Evolutionary conservation across 1,140 invertebrate genomes (phyloP), one percentile per base, ranked within the genome.

Genomic region (Pentalonia nigronervosa): DNA sequence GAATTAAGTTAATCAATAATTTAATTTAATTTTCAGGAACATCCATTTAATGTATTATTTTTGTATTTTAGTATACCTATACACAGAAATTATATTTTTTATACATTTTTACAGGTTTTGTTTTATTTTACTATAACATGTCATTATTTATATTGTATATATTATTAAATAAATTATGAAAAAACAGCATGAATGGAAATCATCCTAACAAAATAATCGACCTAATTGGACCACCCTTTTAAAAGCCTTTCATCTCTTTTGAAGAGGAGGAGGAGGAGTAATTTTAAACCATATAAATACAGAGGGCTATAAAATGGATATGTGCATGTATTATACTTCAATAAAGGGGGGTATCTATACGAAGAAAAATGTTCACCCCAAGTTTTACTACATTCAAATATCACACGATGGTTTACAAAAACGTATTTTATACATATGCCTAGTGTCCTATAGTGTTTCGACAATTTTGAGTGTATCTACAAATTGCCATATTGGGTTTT

Each of bases 191-290:
- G 25, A 53, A 45, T 20, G 47, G n/a, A 34, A 88, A 88, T 88
- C 87, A 48, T n/a, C n/a, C 20, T 11, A 7, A 41, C 20, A 90
- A 90, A 17, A 76, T 76, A 34, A 90, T 56, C 34, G 36, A 90
- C 88, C 88, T 90, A 90, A 90, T 90, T 90, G 88, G 50, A 48
- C 88, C 88, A 90, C 88, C 88, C 50, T 90, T 56, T 88, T 56
- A 23, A 34, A 56, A 36, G 25, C 36, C 30, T 11, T 23, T 14
- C 30, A 23, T 88, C n/a, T 21, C 50, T 56, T 90, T 56, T 41
- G 34, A 11, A 56, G 9, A 90, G 23, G 48, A 90, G 88, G 48
- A 90, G 88, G 48, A 90, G 88, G 88, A 41, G 88, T 90, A 34
- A 41, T 56, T 25, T 56, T 56, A 23, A 41, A 90, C 88, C 88